A percentile compares a stretch with the other conserved stretches of the same genome.
These are phyloP conservation scores for Limanda limanda DNA, from an alignment of 2,113 vertebrate genomes.

Conservation along the genomic window DNA sequence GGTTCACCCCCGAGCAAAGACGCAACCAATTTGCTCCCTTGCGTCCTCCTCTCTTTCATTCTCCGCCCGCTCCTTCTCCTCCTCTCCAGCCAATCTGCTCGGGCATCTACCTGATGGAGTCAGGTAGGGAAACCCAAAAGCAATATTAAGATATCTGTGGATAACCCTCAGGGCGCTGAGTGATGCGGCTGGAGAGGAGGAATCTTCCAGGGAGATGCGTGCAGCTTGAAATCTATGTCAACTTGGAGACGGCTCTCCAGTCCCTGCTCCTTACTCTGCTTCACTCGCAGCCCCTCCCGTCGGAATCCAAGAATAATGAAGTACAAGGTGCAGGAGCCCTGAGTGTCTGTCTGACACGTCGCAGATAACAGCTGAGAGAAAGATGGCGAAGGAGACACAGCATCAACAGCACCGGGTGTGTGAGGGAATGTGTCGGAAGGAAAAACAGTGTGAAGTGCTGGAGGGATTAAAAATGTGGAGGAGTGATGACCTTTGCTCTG, in stretches of 20 bases:
- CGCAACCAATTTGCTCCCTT: conserved; percentile 35
- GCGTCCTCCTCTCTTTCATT: conserved; percentile 1
- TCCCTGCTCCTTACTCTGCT: conserved; percentile 23
- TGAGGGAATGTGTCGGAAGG: conserved; percentile 21
- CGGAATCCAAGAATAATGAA: conserved; percentile 44
- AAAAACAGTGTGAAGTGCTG: conserved; percentile 1
- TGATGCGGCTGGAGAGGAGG: conserved; percentile 24
- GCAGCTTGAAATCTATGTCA: conserved; percentile 56
- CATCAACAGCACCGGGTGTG: conserved; percentile 19
- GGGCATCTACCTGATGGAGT: conserved; percentile 33
- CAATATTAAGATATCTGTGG: conserved; percentile 33
- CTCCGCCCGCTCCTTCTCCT: background rate
- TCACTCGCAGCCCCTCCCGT: conserved; percentile 20
- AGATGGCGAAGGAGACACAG: conserved; percentile 18
- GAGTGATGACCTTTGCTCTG: conserved; percentile 34
- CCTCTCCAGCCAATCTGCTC: conserved; percentile 34
- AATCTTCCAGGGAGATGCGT: conserved; percentile 47
- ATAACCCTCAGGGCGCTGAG: conserved; percentile 25
- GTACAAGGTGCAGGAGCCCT: conserved; percentile 37
- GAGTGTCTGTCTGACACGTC: conserved; percentile 14
- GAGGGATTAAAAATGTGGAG: conserved; percentile 16
- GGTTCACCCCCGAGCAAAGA: conserved; percentile 11
- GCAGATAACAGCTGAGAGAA: conserved; percentile 36
- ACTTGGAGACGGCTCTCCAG: conserved; percentile 32
- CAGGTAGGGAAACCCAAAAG: conserved; percentile 23